These are phyloP conservation scores for Rutilus rutilus DNA, from an alignment of 2,113 vertebrate genomes.

Conservation along the genomic window DNA sequence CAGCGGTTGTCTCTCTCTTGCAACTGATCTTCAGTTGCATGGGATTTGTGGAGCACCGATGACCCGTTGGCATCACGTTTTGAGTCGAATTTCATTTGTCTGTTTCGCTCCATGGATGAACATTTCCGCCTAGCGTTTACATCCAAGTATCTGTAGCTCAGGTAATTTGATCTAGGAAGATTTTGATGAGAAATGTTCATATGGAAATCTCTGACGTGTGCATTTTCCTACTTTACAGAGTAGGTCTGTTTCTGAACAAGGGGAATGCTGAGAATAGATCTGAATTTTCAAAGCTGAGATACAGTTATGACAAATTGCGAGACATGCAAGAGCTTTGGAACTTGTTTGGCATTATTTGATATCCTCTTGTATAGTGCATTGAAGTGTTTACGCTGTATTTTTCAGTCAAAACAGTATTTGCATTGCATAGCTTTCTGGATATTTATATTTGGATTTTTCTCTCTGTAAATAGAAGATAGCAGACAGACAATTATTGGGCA, in stretches of 20 bases:
- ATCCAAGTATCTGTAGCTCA: neutral
- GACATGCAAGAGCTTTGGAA: slow-evolving; percentile 30
- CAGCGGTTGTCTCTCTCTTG: neutral
- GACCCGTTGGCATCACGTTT: neutral
- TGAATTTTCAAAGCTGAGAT: slow-evolving; percentile 31
- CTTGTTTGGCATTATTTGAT: slow-evolving; percentile 27
- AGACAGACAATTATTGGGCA: neutral
- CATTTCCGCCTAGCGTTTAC: neutral
- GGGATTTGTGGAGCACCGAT: no score
- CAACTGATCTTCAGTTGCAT: neutral
- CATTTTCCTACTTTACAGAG: neutral
- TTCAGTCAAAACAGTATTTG: neutral
- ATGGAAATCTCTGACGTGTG: slow-evolving; percentile 9
- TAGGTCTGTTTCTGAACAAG: neutral
- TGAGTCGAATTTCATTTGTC: neutral
- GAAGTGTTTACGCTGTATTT: slow-evolving; percentile 1
- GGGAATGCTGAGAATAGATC: slow-evolving; percentile 3
- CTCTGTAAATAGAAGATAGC: neutral
- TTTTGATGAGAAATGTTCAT: slow-evolving; percentile 13
- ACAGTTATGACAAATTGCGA: slow-evolving; percentile 11
- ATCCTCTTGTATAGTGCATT: neutral
- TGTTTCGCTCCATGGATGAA: neutral
- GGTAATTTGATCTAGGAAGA: slow-evolving; percentile 2
- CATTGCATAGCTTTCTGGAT: neutral
- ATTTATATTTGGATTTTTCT: neutral